Base-by-base conservation (phyloP, 2,113 vertebrate genomes). In the Parotia lawesii region DNA sequence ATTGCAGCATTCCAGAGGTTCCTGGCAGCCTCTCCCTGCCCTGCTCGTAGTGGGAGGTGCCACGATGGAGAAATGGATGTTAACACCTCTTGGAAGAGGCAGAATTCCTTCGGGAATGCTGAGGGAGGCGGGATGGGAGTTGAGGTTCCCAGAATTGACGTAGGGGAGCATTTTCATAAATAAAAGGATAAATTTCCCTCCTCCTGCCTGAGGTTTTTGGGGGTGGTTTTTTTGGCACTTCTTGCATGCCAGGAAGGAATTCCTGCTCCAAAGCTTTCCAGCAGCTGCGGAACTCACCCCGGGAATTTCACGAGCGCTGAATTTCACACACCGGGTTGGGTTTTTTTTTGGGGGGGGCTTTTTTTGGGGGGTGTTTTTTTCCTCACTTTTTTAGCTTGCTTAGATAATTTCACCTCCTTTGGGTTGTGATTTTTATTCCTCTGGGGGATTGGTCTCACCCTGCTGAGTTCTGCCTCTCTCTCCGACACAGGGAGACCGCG, bases 401-500 rank as follows among this genome's bases (percentile, higher is more conserved):
- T 94, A 86, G 88, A 21, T 84, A 28, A 88, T 54, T 72, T n/a
- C 79, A 77, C 66, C 80, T 85, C 6, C 45, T 95, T 72, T 67
- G 79, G 85, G 61, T 28, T 40, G 45, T 93, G 64, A 27, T 82
- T 89, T 37, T 40, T 66, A n/a, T 15, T 11, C 22, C 72, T 16
- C 38, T 3, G 24, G 65, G 71, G 33, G 20, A 42, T 0, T 10
- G 5, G 5, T 72, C 21, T 44, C 57, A 2, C 66, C 83, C 33
- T 50, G 8, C 42, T 85, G 82, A 81, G 60, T 31, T 60, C 2
- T 79, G 37, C 16, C 56, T 21, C 47, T 89, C 54, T 93, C 74
- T 96, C 61, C 6, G 64, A 16, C 27, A 65, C 97, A 99, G 99
- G 98, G 99, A 99, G 98, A 99, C 99, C 1, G 99, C 99, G 3